phyloP scores from a whole-genome alignment of 2,113 vertebrate genomes.

The Barbus barbus region DNA sequence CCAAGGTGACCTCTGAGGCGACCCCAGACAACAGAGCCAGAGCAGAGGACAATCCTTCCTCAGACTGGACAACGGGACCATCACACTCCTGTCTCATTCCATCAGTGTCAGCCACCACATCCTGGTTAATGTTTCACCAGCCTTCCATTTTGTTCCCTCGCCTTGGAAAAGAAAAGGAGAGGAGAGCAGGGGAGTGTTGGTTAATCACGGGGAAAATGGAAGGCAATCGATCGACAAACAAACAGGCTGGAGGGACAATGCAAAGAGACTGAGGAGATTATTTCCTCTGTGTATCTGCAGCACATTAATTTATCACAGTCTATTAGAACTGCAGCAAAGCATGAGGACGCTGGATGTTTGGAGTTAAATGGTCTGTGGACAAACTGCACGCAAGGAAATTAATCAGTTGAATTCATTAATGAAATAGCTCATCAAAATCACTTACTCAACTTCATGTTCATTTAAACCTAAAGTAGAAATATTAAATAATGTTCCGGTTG shows the following conservation, averaged over 20 bases:
- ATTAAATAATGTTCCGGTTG: neutral
- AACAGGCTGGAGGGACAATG: conserved; percentile 59
- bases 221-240: conserved; percentile 74
- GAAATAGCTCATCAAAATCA: neutral
- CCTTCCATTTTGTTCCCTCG: conserved; percentile 50
- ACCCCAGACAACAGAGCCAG: conserved; percentile 70
- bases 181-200: conserved; percentile 56
- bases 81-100: conserved; percentile 70
- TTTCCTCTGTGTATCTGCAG: conserved; percentile 64
- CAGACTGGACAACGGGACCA: conserved; percentile 67
- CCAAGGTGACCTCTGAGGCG: conserved; percentile 68
- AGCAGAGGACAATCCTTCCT: conserved; percentile 68
- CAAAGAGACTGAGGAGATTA: conserved; percentile 50
- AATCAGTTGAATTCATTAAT: neutral
- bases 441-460: neutral
- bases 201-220: conserved; percentile 69
- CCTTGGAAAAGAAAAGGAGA: conserved; percentile 45
- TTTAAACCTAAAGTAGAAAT: neutral
- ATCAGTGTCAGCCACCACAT: conserved; percentile 68
- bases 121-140: conserved; percentile 77
- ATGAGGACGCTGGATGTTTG: neutral
- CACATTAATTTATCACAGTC: conserved; percentile 65
- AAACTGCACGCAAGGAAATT: neutral
- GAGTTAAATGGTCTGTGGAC: conserved; percentile 5
- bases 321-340: conserved; percentile 60